phyloP scores from a whole-genome alignment of 2,888 invertebrate species.

The Oxytorus armatus region DNA sequence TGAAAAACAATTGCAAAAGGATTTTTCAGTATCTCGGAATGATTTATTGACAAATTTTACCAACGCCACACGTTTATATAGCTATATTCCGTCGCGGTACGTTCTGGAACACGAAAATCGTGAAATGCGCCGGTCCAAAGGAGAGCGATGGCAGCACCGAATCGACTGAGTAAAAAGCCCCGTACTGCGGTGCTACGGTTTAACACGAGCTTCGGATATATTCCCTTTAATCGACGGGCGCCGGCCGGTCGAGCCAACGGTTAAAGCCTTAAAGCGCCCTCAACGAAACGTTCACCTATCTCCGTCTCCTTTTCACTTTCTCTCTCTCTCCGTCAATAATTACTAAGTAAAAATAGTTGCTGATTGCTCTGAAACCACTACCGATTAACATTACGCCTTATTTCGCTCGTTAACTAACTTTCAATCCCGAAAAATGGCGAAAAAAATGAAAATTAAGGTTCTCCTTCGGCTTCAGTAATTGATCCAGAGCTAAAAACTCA shows the following conservation, averaged over 20 bases:
- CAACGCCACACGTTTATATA: no score
- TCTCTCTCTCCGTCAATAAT: constrained; percentile 17
- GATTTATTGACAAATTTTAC: no score
- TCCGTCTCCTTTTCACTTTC: constrained; percentile 32
- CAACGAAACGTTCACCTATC: constrained; percentile 19
- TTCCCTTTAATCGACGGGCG: constrained; percentile 80
- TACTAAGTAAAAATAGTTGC: not conserved
- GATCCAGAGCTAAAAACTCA: not conserved
- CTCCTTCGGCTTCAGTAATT: no score
- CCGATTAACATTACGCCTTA: not conserved
- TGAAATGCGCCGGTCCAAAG: constrained; percentile 60
- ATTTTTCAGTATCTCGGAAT: no score
- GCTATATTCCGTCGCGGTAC: constrained; percentile 26
- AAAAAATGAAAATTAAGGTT: not conserved
- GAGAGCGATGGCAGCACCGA: constrained; percentile 52
- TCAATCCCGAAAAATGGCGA: not conserved
- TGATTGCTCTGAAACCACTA: not conserved
- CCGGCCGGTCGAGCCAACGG: constrained; percentile 74
- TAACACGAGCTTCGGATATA: constrained; percentile 70
- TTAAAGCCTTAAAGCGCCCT: constrained; percentile 66
- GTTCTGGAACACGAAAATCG: constrained; percentile 57
- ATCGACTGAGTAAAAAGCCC: constrained; percentile 35
- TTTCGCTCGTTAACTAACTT: no score
- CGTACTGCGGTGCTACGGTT: not conserved
- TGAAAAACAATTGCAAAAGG: no score